phyloP scores from a whole-genome alignment of 2,888 invertebrate species.

The Diarsia dahlii region DNA sequence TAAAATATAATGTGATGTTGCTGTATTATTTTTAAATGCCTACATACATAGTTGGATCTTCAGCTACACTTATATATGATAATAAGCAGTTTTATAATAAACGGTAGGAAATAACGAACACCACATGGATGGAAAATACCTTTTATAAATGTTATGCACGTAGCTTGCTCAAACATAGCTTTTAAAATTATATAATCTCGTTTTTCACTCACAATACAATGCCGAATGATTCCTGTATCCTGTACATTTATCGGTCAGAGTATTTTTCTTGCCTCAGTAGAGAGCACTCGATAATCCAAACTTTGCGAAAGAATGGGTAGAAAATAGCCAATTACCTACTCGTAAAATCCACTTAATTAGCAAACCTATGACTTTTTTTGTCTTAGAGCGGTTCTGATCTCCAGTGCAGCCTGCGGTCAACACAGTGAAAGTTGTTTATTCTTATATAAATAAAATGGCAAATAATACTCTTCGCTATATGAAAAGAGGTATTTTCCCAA shows the following conservation, averaged over 20 bases:
- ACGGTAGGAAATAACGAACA: conserved; percentile 10
- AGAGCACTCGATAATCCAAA: neutral
- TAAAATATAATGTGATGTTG: conserved; percentile 44
- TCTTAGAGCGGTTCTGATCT: neutral
- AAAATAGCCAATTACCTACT: neutral
- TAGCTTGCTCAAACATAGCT: neutral
- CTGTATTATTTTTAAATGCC: conserved; percentile 30
- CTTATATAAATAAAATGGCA: neutral
- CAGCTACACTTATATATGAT: conserved; percentile 19
- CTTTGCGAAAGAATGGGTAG: neutral
- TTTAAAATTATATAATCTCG: neutral
- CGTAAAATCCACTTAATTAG: neutral
- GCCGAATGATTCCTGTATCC: neutral
- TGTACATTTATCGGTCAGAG: neutral
- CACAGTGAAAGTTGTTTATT: neutral
- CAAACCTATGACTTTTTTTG: neutral
- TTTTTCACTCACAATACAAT: neutral
- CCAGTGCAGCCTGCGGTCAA: neutral
- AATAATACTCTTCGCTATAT: neutral
- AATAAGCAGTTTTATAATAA: conserved; percentile 21
- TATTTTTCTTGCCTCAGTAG: neutral
- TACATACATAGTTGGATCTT: conserved; percentile 12
- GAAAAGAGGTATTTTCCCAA: conserved; percentile 17
- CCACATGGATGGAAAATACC: conserved; percentile 12
- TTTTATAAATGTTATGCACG: neutral